These are phyloP conservation scores for Psittacus erithacus DNA, from an alignment of 2,113 vertebrate genomes.

Conservation along the genomic window DNA sequence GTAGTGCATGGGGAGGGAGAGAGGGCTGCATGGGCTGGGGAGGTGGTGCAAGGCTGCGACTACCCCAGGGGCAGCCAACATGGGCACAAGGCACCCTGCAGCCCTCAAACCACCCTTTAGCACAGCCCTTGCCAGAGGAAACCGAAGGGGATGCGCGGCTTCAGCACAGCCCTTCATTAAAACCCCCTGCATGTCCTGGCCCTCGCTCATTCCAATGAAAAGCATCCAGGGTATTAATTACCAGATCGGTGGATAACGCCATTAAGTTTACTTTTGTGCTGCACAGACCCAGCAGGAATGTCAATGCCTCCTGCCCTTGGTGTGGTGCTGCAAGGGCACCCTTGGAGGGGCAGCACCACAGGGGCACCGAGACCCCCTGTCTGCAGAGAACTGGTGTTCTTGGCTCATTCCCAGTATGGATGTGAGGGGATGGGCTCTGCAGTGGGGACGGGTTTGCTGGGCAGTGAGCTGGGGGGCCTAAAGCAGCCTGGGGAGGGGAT, in stretches of 20 bases:
- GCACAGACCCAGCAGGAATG: rapidly evolving
- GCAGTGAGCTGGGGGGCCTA: rapidly evolving
- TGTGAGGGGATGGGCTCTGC: rapidly evolving
- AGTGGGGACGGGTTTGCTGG: neutral
- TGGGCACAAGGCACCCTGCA: rapidly evolving
- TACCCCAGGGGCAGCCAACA: rapidly evolving
- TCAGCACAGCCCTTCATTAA: neutral
- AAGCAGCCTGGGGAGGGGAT: neutral
- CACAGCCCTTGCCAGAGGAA: neutral
- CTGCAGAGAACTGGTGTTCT: neutral
- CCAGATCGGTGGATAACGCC: neutral
- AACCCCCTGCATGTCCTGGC: neutral
- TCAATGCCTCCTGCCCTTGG: conserved; percentile 3
- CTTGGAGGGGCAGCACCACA: rapidly evolving
- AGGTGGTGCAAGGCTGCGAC: neutral
- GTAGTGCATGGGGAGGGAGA: neutral
- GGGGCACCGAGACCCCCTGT: rapidly evolving
- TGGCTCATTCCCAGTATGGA: rapidly evolving
- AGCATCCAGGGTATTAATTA: conserved; percentile 44
- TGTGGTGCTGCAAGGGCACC: rapidly evolving
- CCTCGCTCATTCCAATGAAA: neutral
- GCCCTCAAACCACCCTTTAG: neutral
- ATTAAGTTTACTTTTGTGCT: neutral
- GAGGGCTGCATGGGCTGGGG: rapidly evolving
- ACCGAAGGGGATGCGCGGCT: neutral